A percentile compares a stretch with the other conserved stretches of the same genome.
Conservation (phyloP, 2,113 vertebrate species). For the Casuarius casuarius region DNA sequence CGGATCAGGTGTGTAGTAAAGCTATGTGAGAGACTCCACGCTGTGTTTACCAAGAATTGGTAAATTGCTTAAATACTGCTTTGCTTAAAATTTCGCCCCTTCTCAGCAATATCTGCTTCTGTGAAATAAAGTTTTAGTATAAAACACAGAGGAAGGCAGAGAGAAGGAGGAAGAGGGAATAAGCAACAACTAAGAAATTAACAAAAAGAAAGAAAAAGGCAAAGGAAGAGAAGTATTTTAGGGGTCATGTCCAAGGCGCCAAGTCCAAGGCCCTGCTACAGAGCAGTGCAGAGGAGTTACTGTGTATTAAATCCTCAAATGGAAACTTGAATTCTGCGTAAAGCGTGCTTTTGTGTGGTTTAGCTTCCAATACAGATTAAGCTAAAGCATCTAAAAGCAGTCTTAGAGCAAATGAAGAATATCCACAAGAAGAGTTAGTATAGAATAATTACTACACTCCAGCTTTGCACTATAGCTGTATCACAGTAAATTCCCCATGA, state of each 20-base stretch:
- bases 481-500: neutral
- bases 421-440: neutral
- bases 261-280: neutral
- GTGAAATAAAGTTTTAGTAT: neutral
- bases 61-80: neutral
- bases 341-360: neutral
- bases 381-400: neutral
- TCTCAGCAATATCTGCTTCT: neutral
- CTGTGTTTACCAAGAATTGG: neutral
- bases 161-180: neutral
- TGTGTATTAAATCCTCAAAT: neutral
- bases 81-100: neutral
- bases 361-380: neutral
- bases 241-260: neutral
- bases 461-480: neutral
- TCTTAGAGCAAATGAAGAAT: neutral
- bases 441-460: fast-evolving
- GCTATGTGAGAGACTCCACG: neutral
- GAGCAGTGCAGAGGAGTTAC: neutral
- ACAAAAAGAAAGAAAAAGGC: neutral
- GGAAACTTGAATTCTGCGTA: neutral
- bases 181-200: neutral
- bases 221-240: neutral
- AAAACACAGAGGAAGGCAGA: neutral
- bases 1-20: neutral